A percentile compares a stretch with the other conserved stretches of the same genome.
These are phyloP conservation scores for Aquatica leii DNA, from an alignment of 2,888 invertebrate species.

Conservation along the genomic window DNA sequence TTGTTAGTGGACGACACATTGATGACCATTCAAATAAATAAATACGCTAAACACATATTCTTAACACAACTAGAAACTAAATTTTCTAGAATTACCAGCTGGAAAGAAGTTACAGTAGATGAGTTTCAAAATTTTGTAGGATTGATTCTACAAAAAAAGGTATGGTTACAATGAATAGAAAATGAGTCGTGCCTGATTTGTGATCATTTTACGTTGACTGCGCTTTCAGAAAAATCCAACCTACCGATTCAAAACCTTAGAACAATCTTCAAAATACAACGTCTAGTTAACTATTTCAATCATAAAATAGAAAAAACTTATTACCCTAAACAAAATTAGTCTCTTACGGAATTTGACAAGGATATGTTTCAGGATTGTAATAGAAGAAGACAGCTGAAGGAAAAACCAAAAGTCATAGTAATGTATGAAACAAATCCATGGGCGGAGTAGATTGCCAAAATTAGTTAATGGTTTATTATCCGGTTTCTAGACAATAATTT, in stretches of 20 bases:
- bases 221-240: slow-evolving; percentile 10
- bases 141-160: not conserved
- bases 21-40: too few species aligned
- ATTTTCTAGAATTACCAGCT: not conserved
- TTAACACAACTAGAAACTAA: not conserved
- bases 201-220: not conserved
- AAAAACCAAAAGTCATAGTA: too few species aligned
- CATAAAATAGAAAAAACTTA: slow-evolving; percentile 29
- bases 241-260: not conserved
- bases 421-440: too few species aligned
- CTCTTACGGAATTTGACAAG: slow-evolving; percentile 11
- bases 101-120: too few species aligned
- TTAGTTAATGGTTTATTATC: not conserved
- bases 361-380: slow-evolving; percentile 2
- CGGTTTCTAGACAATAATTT: not conserved
- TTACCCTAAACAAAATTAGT: slow-evolving; percentile 28
- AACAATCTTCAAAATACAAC: slow-evolving; percentile 19
- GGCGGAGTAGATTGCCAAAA: not conserved
- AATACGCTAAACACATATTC: not conserved
- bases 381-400: too few species aligned
- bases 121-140: not conserved
- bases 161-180: not conserved
- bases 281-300: slow-evolving; percentile 30
- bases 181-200: slow-evolving; percentile 9
- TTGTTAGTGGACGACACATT: not conserved